Evolutionary conservation across 2,113 vertebrate species (phyloP).

Genomic region (Petrocephalus zakoni): DNA sequence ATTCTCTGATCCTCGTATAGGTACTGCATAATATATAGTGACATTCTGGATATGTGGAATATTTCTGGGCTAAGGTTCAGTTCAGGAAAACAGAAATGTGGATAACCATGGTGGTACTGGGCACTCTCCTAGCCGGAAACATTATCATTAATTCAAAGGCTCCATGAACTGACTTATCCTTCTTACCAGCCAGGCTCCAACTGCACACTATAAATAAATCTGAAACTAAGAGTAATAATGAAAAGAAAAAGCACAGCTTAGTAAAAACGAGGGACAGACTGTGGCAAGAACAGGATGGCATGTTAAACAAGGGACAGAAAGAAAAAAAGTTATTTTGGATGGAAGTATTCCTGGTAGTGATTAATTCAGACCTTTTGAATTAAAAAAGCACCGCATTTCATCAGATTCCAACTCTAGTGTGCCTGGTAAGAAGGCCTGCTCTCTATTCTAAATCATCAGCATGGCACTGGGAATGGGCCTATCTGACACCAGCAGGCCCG

Average conservation of each 20-base stretch:
- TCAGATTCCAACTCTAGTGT: not conserved
- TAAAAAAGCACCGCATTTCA: not conserved
- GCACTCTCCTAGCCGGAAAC: not conserved
- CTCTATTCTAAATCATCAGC: not conserved
- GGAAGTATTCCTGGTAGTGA: not conserved
- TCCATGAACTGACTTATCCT: not conserved
- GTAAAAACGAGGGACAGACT: not conserved
- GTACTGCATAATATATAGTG: not conserved
- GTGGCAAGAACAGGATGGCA: not conserved
- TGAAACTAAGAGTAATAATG: not conserved
- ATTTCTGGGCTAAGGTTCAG: not conserved
- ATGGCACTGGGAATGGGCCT: conserved; percentile 22
- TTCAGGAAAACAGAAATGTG: not conserved
- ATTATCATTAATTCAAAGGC: conserved; percentile 14
- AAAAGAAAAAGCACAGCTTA: not conserved
- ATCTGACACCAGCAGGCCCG: conserved; percentile 47
- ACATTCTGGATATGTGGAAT: not conserved
- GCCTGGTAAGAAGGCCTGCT: not conserved
- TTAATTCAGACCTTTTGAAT: not conserved
- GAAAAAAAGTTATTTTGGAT: not conserved
- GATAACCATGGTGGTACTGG: not conserved
- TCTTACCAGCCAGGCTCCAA: not conserved
- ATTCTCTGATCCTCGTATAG: not conserved
- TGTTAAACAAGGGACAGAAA: not conserved
- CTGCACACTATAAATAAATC: not conserved